A percentile compares a stretch with the other conserved stretches of the same genome.
Evolutionary conservation across 2,888 invertebrate genomes (phyloP).

Genomic region (Ashinkailepas kermadecensis): DNA sequence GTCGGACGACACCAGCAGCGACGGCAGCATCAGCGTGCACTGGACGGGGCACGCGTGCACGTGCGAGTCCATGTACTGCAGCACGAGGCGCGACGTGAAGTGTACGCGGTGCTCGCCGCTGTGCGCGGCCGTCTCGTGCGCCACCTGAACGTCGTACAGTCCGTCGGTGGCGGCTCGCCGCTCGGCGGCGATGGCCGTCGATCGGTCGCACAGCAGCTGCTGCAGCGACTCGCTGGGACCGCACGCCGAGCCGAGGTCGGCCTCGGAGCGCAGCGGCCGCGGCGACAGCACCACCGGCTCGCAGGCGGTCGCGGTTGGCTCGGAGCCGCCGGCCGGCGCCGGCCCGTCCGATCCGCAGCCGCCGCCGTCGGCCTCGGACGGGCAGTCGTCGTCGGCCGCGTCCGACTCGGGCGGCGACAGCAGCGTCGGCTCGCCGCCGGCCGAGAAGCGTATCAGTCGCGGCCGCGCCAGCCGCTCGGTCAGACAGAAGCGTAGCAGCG

Average conservation of each 20-base stretch:
- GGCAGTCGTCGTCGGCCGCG: not conserved
- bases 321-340: no score
- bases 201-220: not conserved
- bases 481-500: conserved; percentile 10
- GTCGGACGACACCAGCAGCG: not conserved
- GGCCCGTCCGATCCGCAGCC: not conserved
- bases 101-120: not conserved
- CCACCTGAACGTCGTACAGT: conserved; percentile 64
- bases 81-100: not conserved
- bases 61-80: conserved; percentile 21
- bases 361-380: not conserved
- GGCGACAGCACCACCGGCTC: no score
- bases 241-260: not conserved
- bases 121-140: conserved; percentile 54
- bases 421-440: not conserved
- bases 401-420: not conserved
- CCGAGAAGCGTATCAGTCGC: not conserved
- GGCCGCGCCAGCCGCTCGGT: not conserved
- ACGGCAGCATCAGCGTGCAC: conserved; percentile 1
- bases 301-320: no score
- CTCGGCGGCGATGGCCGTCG: not conserved
- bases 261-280: not conserved
- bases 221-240: not conserved
- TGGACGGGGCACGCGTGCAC: conserved; percentile 10
- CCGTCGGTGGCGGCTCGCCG: not conserved